A percentile compares a stretch with the other conserved stretches of the same genome.
phyloP scores from a whole-genome alignment of 2,888 invertebrate genomes.

The Oxycera nigricornis region DNA sequence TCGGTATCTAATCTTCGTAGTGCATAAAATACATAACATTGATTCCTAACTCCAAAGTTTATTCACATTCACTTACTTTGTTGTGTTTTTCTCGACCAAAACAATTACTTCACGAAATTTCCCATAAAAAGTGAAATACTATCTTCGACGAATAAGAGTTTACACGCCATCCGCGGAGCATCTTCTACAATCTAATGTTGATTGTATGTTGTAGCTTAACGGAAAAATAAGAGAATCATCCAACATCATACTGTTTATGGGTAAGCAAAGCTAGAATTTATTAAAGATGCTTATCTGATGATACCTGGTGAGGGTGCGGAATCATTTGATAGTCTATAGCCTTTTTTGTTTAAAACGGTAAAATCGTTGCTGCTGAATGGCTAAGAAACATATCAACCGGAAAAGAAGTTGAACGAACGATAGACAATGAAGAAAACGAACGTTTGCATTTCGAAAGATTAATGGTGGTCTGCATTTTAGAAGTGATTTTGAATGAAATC shows the following conservation, averaged over 20 bases:
- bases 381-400: constrained; percentile 1
- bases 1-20: too few relatives aligned
- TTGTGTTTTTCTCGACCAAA: too few relatives aligned
- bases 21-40: too few relatives aligned
- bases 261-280: constrained; percentile 4
- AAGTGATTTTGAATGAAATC: too few relatives aligned
- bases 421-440: constrained; percentile 23
- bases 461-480: background rate
- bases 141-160: background rate
- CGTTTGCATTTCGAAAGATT: too few relatives aligned
- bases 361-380: background rate
- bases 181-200: background rate
- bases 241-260: background rate
- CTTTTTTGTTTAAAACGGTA: constrained; percentile 8
- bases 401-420: constrained; percentile 18
- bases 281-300: constrained; percentile 8
- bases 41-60: too few relatives aligned
- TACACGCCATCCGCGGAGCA: background rate
- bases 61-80: too few relatives aligned
- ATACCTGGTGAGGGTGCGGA: background rate
- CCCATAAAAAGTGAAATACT: background rate
- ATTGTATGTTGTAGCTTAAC: constrained; percentile 1
- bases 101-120: too few relatives aligned
- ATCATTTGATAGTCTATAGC: background rate
- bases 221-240: constrained; percentile 2